Evolutionary conservation across 1,140 invertebrate genomes (phyloP).

Genomic region (Bombyx mori): ASM3026992v2 NC_085121.1:13291501-13292000

Average conservation of each 20-base stretch:
- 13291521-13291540: too few relatives aligned
- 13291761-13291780: too few relatives aligned
- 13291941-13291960: conserved; percentile 56
- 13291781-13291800: too few relatives aligned
- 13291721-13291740: conserved; percentile 40
- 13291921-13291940: conserved; percentile 27
- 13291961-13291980: conserved; percentile 38
- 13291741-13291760: too few relatives aligned
- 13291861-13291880: too few relatives aligned
- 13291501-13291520: conserved; percentile 7
- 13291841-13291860: too few relatives aligned
- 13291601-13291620: conserved; percentile 34
- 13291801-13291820: too few relatives aligned
- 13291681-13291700: conserved; percentile 64
- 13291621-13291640: conserved; percentile 65
- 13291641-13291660: conserved; percentile 53
- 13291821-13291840: too few relatives aligned
- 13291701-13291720: conserved; percentile 69
- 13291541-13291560: too few relatives aligned
- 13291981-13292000: conserved; percentile 62
- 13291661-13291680: conserved; percentile 48
- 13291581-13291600: too few relatives aligned
- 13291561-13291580: too few relatives aligned
- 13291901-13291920: conserved; percentile 21
- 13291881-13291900: too few relatives aligned